Evolutionary conservation across 2,797 vertebrate species (phyloP).

Genomic region (Sardinella longiceps): DNA sequence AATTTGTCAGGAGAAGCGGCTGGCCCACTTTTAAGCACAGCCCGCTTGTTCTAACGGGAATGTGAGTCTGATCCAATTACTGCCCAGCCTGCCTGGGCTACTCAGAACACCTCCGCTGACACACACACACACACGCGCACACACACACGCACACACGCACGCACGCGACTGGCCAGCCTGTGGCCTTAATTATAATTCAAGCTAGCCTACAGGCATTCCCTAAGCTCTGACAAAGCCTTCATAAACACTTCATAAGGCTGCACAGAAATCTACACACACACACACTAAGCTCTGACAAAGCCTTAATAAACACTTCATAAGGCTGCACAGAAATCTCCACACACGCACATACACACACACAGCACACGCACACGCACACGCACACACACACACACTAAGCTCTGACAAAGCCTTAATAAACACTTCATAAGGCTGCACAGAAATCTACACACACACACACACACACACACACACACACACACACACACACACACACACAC

Average conservation of each 20-base stretch:
- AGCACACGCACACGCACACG: no score
- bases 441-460: no score
- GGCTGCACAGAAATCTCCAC: no score
- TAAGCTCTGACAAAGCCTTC: background rate
- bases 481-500: no score
- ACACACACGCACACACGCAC: background rate
- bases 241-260: background rate
- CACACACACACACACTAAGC: no score
- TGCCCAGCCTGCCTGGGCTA: conserved; percentile 26
- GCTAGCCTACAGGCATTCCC: background rate
- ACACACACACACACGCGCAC: background rate
- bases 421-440: no score
- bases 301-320: no score
- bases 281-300: no score
- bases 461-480: no score
- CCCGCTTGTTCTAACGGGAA: conserved; percentile 37
- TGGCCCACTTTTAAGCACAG: conserved; percentile 51
- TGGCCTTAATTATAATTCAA: conserved; percentile 34
- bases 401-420: no score
- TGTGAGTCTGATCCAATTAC: conserved; percentile 46
- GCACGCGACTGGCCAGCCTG: background rate
- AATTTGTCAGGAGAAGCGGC: conserved; percentile 49
- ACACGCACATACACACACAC: no score
- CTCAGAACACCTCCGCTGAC: background rate
- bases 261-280: background rate